These are phyloP conservation scores for Deroplatys truncata DNA, from an alignment of 2,888 invertebrate genomes.

Conservation along the genomic window DNA sequence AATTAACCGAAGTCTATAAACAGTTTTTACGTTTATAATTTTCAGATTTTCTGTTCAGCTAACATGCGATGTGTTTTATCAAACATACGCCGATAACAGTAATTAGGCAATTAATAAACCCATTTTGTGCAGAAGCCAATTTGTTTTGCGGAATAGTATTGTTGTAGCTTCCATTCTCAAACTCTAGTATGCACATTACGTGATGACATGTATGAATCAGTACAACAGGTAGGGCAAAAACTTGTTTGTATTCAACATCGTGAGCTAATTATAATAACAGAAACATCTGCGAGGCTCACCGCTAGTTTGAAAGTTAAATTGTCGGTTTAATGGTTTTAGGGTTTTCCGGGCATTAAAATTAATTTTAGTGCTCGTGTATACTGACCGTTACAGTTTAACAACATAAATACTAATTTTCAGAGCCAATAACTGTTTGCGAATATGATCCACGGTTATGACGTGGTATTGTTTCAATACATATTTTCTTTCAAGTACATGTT, in stretches of 20 bases:
- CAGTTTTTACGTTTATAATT: no score
- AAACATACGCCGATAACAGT: no score
- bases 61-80: no score
- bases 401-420: neutral
- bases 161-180: neutral
- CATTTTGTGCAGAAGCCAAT: neutral
- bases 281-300: neutral
- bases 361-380: neutral
- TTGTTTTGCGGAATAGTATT: neutral
- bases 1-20: no score
- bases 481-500: neutral
- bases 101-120: no score
- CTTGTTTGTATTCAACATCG: neutral
- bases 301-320: neutral
- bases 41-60: no score
- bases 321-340: neutral
- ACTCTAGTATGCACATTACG: neutral
- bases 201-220: neutral
- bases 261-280: neutral
- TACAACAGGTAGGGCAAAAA: neutral
- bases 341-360: neutral
- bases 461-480: neutral
- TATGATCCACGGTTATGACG: neutral
- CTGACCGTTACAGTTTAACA: neutral
- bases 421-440: neutral